Evolutionary conservation across 2,888 invertebrate genomes (phyloP).

Genomic region (Calameuta idolon): DNA sequence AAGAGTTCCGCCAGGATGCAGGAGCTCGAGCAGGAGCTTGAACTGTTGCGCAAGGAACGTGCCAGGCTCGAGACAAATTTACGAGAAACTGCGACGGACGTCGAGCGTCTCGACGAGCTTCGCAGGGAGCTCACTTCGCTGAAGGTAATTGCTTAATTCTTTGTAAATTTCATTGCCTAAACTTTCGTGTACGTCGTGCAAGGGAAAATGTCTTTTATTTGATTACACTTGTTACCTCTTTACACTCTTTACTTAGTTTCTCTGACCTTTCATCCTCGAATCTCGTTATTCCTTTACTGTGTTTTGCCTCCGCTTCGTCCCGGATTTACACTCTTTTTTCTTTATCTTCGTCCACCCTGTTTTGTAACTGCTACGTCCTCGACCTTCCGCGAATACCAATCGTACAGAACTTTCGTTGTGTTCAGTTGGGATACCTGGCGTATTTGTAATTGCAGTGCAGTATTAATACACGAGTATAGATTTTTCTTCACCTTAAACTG

Average conservation of each 20-base stretch:
- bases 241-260: background rate
- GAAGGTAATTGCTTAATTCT: slow-evolving; percentile 50
- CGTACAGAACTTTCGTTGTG: background rate
- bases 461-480: background rate
- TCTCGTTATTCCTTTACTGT: background rate
- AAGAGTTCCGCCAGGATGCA: slow-evolving; percentile 65
- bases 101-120: slow-evolving; percentile 57
- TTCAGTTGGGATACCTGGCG: background rate
- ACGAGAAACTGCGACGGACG: slow-evolving; percentile 48
- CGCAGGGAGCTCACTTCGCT: slow-evolving; percentile 58
- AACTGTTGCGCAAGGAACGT: slow-evolving; percentile 76
- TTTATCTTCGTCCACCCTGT: background rate
- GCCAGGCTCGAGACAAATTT: slow-evolving; percentile 75
- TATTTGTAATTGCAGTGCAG: background rate
- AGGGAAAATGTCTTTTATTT: background rate
- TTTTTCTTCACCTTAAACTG: background rate
- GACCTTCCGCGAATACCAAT: background rate
- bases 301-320: background rate
- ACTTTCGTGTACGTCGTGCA: background rate
- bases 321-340: background rate
- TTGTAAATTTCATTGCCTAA: background rate
- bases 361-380: background rate
- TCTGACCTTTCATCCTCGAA: background rate
- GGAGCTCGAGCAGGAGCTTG: slow-evolving; percentile 78
- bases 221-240: background rate